Base-by-base conservation (phyloP, 2,113 vertebrate genomes). In the Corythoichthys intestinalis region DNA sequence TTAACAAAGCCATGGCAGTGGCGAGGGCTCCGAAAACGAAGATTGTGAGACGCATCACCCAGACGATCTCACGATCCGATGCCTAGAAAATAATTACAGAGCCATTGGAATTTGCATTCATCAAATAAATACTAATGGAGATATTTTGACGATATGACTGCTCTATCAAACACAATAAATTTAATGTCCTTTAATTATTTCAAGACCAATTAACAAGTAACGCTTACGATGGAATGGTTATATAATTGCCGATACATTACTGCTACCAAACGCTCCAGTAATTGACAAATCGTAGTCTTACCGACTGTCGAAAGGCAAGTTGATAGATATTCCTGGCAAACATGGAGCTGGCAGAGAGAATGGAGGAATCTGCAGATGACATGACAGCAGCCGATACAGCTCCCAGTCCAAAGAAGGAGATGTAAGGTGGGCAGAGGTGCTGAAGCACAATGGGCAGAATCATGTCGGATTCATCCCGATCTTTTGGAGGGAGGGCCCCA, bases 331-430 rank as follows among this genome's bases (percentile, higher is more conserved):
- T 99, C 64, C 96, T 92, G 52, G 94, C 96, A 85, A 99, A 99
- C 97, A 99, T 99, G 7, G 97, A 98, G 80, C 96, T 98, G 68
- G 97, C 97, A 60, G 97, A 99, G 70, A 99, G 91, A 80, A 99
- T 98, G 28, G 97, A 99, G 2, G 97, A 99, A 81, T 99, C 97
- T 3, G 96, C 95, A 17, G 96, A 99, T 0, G 97, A 99, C 96
- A 99, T 99, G 66, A 99, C 96, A 0, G 96, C 97, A 59, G 96
- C 96, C 14, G 96, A 98, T 49, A 99, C 96, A 0, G 96, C 96
- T 0, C 96, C 96, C 0, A 99, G 94, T 54, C 96, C 96, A 59
- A 99, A 97, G 88, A 97, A 96, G 0, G 96, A 98, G 76, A 98
- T 78, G 35, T 96, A 98, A 14, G 95, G 78, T 0, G 97, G 97